Evolutionary conservation across 2,797 vertebrate genomes (phyloP).

Genomic region (Pseudochaenichthys georgianus): DNA sequence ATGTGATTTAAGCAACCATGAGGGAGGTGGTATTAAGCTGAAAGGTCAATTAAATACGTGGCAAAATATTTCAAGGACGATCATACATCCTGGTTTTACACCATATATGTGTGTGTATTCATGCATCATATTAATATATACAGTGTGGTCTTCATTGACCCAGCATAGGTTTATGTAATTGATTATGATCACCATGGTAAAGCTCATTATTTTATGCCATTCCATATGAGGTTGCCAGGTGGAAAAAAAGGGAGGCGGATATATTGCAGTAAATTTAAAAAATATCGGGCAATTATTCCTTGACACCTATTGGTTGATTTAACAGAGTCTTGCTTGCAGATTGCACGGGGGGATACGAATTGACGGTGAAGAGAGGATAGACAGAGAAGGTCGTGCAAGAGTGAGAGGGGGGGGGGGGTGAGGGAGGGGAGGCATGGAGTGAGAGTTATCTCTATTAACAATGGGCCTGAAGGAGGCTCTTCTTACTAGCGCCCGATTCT

Average conservation of each 20-base stretch:
- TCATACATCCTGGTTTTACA: slow-evolving; percentile 45
- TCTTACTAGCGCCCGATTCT: slow-evolving; percentile 51
- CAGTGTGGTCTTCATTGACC: slow-evolving; percentile 35
- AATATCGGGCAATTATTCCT: slow-evolving; percentile 64
- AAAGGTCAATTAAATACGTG: slow-evolving; percentile 28
- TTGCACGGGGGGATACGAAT: slow-evolving; percentile 78
- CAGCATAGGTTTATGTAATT: slow-evolving; percentile 35
- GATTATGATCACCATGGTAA: slow-evolving; percentile 49
- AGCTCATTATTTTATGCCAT: slow-evolving; percentile 40
- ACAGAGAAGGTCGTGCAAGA: slow-evolving; percentile 81
- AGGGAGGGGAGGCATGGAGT: slow-evolving; percentile 26
- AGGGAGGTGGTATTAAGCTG: slow-evolving; percentile 17
- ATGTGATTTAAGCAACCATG: background rate
- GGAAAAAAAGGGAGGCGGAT: slow-evolving; percentile 4
- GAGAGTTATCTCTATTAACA: slow-evolving; percentile 67
- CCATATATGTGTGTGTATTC: slow-evolving; percentile 5
- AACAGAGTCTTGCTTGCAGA: slow-evolving; percentile 66
- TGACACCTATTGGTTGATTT: slow-evolving; percentile 76
- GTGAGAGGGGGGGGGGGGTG: background rate
- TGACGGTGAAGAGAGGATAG: slow-evolving; percentile 67
- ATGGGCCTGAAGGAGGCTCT: slow-evolving; percentile 64
- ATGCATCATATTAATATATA: slow-evolving; percentile 47
- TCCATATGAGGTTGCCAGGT: slow-evolving; percentile 2
- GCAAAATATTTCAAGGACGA: slow-evolving; percentile 38
- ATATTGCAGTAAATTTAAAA: slow-evolving; percentile 61